Evolutionary conservation across 30 jellyfish, hydroid and myxozoan species (phyloP).

Genomic region (Mastigias papua): DNA sequence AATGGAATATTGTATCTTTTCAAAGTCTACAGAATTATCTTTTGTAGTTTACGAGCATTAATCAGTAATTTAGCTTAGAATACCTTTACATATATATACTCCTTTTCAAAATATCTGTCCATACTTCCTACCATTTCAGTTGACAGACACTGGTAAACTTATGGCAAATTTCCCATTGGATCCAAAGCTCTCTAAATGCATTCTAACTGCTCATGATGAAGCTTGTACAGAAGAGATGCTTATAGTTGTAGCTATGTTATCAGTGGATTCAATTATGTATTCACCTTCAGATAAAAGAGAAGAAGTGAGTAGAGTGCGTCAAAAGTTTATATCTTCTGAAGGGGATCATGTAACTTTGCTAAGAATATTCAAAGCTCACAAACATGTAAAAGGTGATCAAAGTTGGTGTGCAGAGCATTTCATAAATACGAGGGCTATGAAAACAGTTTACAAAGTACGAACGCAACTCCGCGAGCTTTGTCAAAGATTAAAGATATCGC

Average conservation of each 20-base stretch:
- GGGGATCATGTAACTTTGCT: constrained; percentile 91
- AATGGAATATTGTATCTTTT: too few relatives aligned
- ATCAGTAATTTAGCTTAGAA: too few relatives aligned
- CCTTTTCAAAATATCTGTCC: not conserved
- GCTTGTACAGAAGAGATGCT: constrained; percentile 91
- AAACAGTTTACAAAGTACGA: constrained; percentile 80
- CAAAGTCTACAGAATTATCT: too few relatives aligned
- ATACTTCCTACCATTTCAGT: constrained; percentile 28
- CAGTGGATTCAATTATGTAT: constrained; percentile 89
- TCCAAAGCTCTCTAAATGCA: constrained; percentile 85
- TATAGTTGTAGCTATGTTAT: constrained; percentile 84
- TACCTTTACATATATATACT: too few relatives aligned
- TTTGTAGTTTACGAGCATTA: too few relatives aligned
- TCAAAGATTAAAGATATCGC: constrained; percentile 46
- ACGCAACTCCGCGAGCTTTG: constrained; percentile 90
- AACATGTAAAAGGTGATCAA: constrained; percentile 79
- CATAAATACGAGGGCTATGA: constrained; percentile 85
- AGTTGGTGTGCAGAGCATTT: constrained; percentile 94
- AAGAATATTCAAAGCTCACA: constrained; percentile 83
- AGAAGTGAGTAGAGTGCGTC: constrained; percentile 63
- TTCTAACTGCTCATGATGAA: constrained; percentile 84
- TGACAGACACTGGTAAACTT: constrained; percentile 86
- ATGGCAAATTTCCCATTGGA: constrained; percentile 95
- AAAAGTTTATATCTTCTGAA: constrained; percentile 83
- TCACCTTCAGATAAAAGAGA: constrained; percentile 88